Evolutionary conservation across 2,888 invertebrate genomes (phyloP).

Genomic region (Punctoribates punctum): DNA sequence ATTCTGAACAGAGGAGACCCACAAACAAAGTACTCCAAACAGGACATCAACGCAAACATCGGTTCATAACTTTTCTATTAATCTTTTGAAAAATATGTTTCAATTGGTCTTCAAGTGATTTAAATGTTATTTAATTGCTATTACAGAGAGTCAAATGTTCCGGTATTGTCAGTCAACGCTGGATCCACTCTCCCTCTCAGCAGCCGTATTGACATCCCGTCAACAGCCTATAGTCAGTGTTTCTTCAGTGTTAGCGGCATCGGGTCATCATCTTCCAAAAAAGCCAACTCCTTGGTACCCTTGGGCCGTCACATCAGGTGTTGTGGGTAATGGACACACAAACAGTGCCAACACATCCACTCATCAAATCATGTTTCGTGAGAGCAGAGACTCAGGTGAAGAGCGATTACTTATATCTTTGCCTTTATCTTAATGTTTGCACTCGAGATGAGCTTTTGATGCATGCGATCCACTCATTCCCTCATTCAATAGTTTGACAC

Average conservation of each 20-base stretch:
- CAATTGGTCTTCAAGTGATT: no score
- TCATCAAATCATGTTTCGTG: not conserved
- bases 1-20: not conserved
- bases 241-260: not conserved
- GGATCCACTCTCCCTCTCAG: not conserved
- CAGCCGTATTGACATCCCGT: not conserved
- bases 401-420: no score
- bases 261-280: not conserved
- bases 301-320: not conserved
- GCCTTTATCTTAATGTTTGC: no score
- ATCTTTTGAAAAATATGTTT: no score
- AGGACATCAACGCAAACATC: not conserved
- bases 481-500: no score
- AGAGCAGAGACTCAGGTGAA: conserved; percentile 52
- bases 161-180: conserved; percentile 11
- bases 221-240: not conserved
- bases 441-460: no score
- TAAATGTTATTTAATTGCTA: no score
- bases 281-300: conserved; percentile 20
- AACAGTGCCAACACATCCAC: not conserved
- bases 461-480: no score
- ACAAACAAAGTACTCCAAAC: no score
- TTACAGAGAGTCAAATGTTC: not conserved
- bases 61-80: not conserved
- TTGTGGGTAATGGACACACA: not conserved